Evolutionary conservation across 2,113 vertebrate genomes (phyloP).

Genomic region (Paratilapia polleni): DNA sequence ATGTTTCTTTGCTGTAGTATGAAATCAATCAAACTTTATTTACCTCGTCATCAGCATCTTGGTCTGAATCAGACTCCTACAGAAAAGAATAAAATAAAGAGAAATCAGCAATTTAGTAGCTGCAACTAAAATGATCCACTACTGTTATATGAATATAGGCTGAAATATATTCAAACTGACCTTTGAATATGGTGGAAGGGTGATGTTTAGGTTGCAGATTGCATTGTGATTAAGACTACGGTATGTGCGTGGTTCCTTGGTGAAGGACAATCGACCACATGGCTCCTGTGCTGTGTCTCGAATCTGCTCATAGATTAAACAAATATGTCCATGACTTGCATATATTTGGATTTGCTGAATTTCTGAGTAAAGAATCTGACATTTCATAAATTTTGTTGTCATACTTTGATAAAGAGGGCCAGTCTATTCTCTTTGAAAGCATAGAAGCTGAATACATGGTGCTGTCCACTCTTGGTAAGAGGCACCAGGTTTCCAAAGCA

Average conservation of each 20-base stretch:
- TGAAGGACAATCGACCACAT: constrained; percentile 96
- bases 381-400: background rate
- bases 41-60: constrained; percentile 97
- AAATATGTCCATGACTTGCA: background rate
- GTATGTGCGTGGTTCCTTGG: constrained; percentile 95
- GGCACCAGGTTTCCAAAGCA: constrained; percentile 98
- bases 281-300: constrained; percentile 96
- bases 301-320: constrained; percentile 79
- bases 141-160: background rate
- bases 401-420: constrained; percentile 97
- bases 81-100: constrained; percentile 59
- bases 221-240: constrained; percentile 94
- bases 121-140: background rate
- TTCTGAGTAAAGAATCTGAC: background rate
- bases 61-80: constrained; percentile 97
- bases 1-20: background rate
- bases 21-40: background rate
- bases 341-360: background rate
- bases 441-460: constrained; percentile 98
- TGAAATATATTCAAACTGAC: constrained; percentile 46
- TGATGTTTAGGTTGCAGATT: constrained; percentile 99
- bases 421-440: constrained; percentile 98
- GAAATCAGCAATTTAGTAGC: background rate
- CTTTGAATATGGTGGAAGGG: constrained; percentile 84
- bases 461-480: constrained; percentile 96